Base-by-base conservation (phyloP, 2,888 invertebrate genomes). In the Dyspetes luteomarginatus region DNA sequence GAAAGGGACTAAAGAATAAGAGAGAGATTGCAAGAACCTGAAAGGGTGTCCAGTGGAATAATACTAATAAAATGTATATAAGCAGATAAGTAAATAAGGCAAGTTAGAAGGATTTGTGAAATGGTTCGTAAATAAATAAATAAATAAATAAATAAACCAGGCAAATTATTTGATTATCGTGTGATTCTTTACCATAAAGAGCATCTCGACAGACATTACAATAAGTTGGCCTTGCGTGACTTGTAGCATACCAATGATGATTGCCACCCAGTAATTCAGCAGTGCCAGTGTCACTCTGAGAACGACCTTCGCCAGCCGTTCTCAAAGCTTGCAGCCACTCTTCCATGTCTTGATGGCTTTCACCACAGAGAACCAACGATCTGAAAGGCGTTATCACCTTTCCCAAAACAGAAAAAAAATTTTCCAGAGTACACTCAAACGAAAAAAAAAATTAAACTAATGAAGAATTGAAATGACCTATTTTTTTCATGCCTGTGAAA, bases 141-240 rank as follows among this genome's bases (percentile, higher is more conserved):
- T n/a, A n/a, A n/a, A n/a, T n/a, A n/a, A n/a, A n/a, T n/a, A n/a
- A n/a, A n/a, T n/a, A n/a, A n/a, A n/a, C n/a, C n/a, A n/a, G n/a
- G n/a, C n/a, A n/a, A n/a, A n/a, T n/a, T n/a, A n/a, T n/a, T n/a
- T n/a, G n/a, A n/a, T n/a, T n/a, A n/a, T n/a, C n/a, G n/a, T n/a
- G 12, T 0, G 9, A 19, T 64, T 4, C 24, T 22, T 50, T 89
- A 94, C 94, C 96, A 67, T 95, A 94, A 55, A 99, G 94, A 17
- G 98, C 97, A 90, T 99, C 98, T 78, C 98, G 94, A 92, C 99
- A 99, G 50, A 99, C 98, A 93, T 99, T 99, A 93, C 99, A 99
- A 93, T 98, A 98, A 0, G 98, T 98, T 52, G 98, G 98, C 67
- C 98, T 94, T 0, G 98, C 98, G 93, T 98, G 98, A 0, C 97